Conservation (phyloP, 2,888 invertebrate genomes). For the Osmoderma eremita region DNA sequence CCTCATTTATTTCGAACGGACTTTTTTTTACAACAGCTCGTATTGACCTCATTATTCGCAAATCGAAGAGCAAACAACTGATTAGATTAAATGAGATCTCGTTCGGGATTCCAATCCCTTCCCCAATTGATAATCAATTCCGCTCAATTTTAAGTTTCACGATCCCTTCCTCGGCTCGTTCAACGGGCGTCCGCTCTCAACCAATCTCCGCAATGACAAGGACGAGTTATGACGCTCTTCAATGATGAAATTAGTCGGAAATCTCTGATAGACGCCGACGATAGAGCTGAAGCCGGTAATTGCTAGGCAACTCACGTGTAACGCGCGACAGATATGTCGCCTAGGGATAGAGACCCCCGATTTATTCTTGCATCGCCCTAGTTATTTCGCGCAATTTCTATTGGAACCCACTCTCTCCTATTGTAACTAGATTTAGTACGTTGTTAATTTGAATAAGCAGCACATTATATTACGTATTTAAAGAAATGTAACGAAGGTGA, state of each 20-base stretch:
- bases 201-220: slow-evolving; percentile 22
- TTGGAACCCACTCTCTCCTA: too few species aligned
- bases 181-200: not conserved
- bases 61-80: slow-evolving; percentile 25
- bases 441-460: too few species aligned
- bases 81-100: slow-evolving; percentile 20
- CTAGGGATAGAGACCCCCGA: not conserved
- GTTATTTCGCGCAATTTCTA: slow-evolving; percentile 5
- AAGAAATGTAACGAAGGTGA: too few species aligned
- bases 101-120: slow-evolving; percentile 23
- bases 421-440: too few species aligned
- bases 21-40: not conserved
- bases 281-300: slow-evolving; percentile 27
- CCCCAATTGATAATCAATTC: slow-evolving; percentile 26
- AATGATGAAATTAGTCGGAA: slow-evolving; percentile 61
- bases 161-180: slow-evolving; percentile 13
- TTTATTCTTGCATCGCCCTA: not conserved
- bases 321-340: slow-evolving; percentile 24
- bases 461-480: too few species aligned
- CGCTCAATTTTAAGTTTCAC: slow-evolving; percentile 25
- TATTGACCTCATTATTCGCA: slow-evolving; percentile 12
- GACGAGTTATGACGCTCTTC: slow-evolving; percentile 58
- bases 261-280: slow-evolving; percentile 52
- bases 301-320: slow-evolving; percentile 27
- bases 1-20: too few species aligned